These are phyloP conservation scores for Brienomyrus longianalis DNA, from an alignment of 2,113 vertebrate genomes.

Conservation along the genomic window DNA sequence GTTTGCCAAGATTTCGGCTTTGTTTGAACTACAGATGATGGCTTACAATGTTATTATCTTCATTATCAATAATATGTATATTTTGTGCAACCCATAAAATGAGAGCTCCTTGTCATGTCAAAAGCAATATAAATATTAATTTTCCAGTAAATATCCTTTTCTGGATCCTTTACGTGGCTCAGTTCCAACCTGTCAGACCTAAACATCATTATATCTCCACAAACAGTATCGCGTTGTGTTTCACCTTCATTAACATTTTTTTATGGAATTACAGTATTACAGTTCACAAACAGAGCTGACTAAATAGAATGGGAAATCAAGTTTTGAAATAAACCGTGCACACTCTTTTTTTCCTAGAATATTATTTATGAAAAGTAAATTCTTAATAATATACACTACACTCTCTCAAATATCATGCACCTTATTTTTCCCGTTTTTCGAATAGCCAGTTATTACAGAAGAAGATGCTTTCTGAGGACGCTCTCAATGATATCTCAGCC, in stretches of 20 bases:
- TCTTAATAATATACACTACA: neutral
- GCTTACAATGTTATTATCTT: neutral
- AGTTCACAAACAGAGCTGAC: neutral
- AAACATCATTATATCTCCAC: neutral
- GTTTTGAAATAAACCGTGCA: neutral
- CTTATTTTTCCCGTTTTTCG: neutral
- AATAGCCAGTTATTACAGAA: neutral
- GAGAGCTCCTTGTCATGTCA: constrained; percentile 6
- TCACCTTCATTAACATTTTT: neutral
- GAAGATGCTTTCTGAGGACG: neutral
- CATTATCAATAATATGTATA: constrained; percentile 7
- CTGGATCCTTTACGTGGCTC: neutral
- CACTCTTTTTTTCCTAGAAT: neutral
- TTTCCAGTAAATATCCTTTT: neutral
- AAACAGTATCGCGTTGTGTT: neutral
- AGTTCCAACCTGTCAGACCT: neutral
- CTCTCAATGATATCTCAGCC: neutral
- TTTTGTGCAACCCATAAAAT: neutral
- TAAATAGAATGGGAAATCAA: neutral
- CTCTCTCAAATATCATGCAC: neutral
- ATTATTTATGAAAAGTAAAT: neutral
- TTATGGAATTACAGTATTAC: neutral
- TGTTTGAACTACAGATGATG: neutral
- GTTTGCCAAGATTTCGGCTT: constrained; percentile 1
- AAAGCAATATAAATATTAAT: constrained; percentile 22